Evolutionary conservation across 2,888 invertebrate species (phyloP).

Genomic region (Conchocele bisecta): DNA sequence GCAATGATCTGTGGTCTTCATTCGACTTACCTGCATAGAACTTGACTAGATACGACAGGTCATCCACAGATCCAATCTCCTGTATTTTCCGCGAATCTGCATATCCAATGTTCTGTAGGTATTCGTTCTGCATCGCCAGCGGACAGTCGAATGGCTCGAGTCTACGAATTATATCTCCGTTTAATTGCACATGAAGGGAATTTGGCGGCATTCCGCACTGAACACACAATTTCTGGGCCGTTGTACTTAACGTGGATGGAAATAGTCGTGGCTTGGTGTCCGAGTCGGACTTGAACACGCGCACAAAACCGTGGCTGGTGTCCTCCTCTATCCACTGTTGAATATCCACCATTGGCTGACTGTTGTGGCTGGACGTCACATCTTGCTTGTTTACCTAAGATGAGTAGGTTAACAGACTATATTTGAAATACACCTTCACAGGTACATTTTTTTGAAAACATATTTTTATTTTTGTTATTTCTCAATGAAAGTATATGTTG

Average conservation of each 20-base stretch:
- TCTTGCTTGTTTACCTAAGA: no score
- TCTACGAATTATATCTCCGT: constrained; percentile 81
- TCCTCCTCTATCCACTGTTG: constrained; percentile 77
- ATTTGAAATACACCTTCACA: no score
- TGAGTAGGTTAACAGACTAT: no score
- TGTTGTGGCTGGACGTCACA: neutral
- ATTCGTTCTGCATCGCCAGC: constrained; percentile 83
- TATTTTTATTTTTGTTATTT: no score
- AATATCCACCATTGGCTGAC: constrained; percentile 62
- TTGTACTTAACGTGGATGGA: constrained; percentile 81
- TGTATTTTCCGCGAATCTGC: constrained; percentile 78
- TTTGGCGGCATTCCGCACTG: constrained; percentile 79
- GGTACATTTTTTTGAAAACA: no score
- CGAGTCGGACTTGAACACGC: constrained; percentile 78
- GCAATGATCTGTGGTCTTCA: neutral
- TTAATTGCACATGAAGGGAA: constrained; percentile 81
- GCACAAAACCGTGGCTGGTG: constrained; percentile 80
- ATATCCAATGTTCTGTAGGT: constrained; percentile 81
- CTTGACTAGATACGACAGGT: constrained; percentile 80
- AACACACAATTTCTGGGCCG: constrained; percentile 80
- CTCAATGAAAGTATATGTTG: no score
- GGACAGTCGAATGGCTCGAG: constrained; percentile 82
- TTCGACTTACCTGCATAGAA: constrained; percentile 83
- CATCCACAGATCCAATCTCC: constrained; percentile 79
- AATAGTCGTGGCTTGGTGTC: constrained; percentile 75